phyloP scores from a whole-genome alignment of 2,888 invertebrate species.

The Sphaerophoria rueppellii region DNA sequence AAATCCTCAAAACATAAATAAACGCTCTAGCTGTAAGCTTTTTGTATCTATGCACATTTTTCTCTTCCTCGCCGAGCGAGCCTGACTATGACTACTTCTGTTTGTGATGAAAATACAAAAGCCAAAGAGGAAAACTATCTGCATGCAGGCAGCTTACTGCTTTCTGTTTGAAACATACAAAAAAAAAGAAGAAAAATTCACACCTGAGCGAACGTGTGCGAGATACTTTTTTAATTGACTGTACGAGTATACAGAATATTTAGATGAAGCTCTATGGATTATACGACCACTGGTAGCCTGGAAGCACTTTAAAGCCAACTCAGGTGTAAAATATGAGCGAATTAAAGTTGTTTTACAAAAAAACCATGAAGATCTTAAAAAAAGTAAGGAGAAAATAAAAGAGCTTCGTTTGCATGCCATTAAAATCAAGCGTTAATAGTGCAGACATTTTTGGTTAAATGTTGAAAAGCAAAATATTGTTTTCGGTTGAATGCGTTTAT shows the following conservation, averaged over 20 bases:
- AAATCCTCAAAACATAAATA: not conserved
- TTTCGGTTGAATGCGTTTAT: not conserved
- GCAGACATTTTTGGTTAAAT: slow-evolving; percentile 7
- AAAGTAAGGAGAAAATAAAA: not conserved
- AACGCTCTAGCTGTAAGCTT: slow-evolving; percentile 33
- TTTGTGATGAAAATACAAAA: slow-evolving; percentile 9
- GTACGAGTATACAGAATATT: not conserved
- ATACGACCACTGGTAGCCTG: slow-evolving; percentile 38
- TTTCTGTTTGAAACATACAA: too few species aligned
- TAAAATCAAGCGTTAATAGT: not conserved
- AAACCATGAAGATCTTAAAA: not conserved
- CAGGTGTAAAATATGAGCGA: slow-evolving; percentile 71
- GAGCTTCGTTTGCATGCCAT: not conserved
- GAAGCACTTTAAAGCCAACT: slow-evolving; percentile 65
- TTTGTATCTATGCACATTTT: slow-evolving; percentile 31
- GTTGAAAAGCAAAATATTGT: not conserved
- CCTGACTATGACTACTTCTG: not conserved
- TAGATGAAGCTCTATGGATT: not conserved
- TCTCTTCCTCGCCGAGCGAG: slow-evolving; percentile 50
- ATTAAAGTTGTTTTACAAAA: slow-evolving; percentile 27
- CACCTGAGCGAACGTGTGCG: slow-evolving; percentile 57
- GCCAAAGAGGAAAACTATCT: slow-evolving; percentile 33
- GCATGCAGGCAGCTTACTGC: not conserved
- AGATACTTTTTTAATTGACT: slow-evolving; percentile 66
- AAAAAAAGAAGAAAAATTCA: slow-evolving; percentile 22